Percentiles rank a stretch among this genome's conserved stretches.
Evolutionary conservation across 2,888 invertebrate species (phyloP).

Genomic region (Cephus pygmeus): DNA sequence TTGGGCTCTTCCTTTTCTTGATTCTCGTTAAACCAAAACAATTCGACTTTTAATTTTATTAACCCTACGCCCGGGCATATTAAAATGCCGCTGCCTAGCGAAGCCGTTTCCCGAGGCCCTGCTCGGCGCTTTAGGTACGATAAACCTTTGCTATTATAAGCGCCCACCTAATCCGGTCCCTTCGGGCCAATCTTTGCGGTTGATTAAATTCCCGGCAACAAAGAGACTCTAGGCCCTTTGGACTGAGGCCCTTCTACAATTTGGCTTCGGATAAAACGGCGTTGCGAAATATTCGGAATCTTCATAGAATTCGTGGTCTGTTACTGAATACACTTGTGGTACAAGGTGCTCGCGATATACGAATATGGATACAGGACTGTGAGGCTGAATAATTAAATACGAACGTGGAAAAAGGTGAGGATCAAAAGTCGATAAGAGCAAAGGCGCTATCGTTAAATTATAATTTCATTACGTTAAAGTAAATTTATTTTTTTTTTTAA

Average conservation of each 20-base stretch:
- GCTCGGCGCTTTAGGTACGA: not conserved
- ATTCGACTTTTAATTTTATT: slow-evolving; percentile 24
- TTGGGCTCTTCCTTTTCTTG: slow-evolving; percentile 13
- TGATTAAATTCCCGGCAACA: not conserved
- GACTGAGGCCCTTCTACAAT: not conserved
- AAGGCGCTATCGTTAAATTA: not conserved
- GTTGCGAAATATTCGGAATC: not conserved
- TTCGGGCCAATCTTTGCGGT: slow-evolving; percentile 4
- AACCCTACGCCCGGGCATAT: slow-evolving; percentile 15
- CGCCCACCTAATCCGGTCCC: slow-evolving; percentile 3
- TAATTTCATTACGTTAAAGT: not conserved
- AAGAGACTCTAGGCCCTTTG: not conserved
- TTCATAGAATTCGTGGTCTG: not conserved
- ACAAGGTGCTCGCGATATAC: not conserved
- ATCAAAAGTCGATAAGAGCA: not conserved
- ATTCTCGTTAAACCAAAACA: slow-evolving; percentile 22
- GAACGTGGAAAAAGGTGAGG: not conserved
- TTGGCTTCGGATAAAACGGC: not conserved
- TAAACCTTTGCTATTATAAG: slow-evolving; percentile 1
- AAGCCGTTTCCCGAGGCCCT: not conserved
- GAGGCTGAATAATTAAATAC: not conserved
- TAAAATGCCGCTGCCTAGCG: slow-evolving; percentile 14
- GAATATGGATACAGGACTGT: not conserved
- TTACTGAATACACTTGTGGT: not conserved
- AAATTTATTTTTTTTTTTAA: not conserved